phyloP scores from a whole-genome alignment of 2,797 vertebrate genomes.

The Echiichthys vipera region DNA sequence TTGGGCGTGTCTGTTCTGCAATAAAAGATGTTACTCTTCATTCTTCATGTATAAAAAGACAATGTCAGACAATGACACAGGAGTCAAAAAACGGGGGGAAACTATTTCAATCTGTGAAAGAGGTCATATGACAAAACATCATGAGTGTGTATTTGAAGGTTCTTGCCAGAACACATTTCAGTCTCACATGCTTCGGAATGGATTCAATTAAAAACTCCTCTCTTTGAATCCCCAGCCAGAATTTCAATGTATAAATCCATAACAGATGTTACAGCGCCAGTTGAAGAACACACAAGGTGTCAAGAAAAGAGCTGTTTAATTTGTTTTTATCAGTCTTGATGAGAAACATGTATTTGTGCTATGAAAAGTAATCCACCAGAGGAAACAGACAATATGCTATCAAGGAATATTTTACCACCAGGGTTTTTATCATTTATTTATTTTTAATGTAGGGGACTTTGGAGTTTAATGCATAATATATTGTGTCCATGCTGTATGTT shows the following conservation, averaged over 20 bases:
- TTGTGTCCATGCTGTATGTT: conserved; percentile 37
- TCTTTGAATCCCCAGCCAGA: conserved; percentile 78
- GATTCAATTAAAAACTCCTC: conserved; percentile 76
- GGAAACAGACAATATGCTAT: conserved; percentile 14
- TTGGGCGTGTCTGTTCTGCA: neutral
- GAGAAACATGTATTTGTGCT: conserved; percentile 16
- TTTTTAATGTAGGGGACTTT: neutral
- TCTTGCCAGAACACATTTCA: conserved; percentile 73
- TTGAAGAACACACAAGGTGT: conserved; percentile 77
- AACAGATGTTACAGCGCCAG: conserved; percentile 74
- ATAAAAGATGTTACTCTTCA: neutral
- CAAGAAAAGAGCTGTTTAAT: conserved; percentile 55
- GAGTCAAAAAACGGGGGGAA: conserved; percentile 9
- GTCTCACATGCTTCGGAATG: conserved; percentile 71
- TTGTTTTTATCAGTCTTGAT: conserved; percentile 50
- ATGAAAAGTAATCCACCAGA: conserved; percentile 16
- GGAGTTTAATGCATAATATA: conserved; percentile 7
- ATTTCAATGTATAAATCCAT: conserved; percentile 69
- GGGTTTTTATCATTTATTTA: neutral
- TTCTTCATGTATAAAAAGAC: conserved; percentile 13
- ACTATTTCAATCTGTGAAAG: conserved; percentile 36
- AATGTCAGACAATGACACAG: conserved; percentile 18
- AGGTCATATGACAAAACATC: conserved; percentile 67
- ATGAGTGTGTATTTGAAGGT: conserved; percentile 59
- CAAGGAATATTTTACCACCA: neutral